Base-by-base conservation (phyloP, 1,140 invertebrate genomes). In the Rhopalosiphum padi region DNA sequence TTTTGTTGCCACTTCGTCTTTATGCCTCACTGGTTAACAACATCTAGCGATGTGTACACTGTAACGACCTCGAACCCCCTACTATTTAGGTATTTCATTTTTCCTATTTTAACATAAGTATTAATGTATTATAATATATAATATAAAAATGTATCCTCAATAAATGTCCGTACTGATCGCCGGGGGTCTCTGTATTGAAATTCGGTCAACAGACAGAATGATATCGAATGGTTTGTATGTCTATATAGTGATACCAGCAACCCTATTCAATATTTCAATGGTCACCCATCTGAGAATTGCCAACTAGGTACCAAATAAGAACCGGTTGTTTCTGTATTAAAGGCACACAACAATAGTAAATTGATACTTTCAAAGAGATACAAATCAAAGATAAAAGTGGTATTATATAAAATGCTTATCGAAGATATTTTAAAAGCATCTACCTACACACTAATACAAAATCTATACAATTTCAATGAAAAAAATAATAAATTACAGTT, bases 1-100 rank as follows among this genome's bases (percentile, higher is more conserved):
- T 93, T 93, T 93, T 93, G 91, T 93, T 93, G 35, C 35, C 23
- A 55, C 37, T 48, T 83, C 91, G 77, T 93, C 77, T 85, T 93
- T 83, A 51, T 51, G 91, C 77, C 82, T 37, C 46, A 53, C 82
- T 37, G 91, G 35, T 22, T 77, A 53, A 85, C 82, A 55, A 92
- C 77, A 35, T 53, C 9, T 18, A 51, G 46, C 46, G 1, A 83
- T 25, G 23, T 92, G 82, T 93, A 53, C 43, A 77, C 37, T 93
- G 48, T 92, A 93, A 93, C 91, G 91, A 93, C 77, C 91, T 92
- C 82, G 68, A 85, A 93, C 25, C 82, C 68, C 51, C 55, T 48
- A 48, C 55, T 23, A 92, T 85, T 41, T 41, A 41, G 41, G 43
- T 43, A 83, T 46, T 92, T 92, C 35, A 30, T 90, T 90, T 90